A percentile compares a stretch with the other conserved stretches of the same genome.
Conservation (phyloP, 2,113 vertebrate species). For the Anseranas semipalmata region DNA sequence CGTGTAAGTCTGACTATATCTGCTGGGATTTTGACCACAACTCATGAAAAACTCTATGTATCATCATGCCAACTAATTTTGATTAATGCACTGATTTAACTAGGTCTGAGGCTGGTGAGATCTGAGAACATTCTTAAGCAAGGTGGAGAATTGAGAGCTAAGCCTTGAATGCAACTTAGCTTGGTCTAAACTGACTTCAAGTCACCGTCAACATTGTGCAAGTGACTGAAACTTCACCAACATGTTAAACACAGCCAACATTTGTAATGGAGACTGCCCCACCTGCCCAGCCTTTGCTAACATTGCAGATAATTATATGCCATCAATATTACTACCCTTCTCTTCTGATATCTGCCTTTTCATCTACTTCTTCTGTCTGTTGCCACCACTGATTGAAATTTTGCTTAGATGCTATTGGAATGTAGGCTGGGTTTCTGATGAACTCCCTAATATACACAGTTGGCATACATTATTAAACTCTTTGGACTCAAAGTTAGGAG, state of each 20-base stretch:
- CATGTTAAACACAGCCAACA: constrained; percentile 31
- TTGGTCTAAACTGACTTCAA: constrained; percentile 7
- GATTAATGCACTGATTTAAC: not conserved
- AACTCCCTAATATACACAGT: not conserved
- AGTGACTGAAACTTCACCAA: constrained; percentile 30
- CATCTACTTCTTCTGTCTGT: constrained; percentile 36
- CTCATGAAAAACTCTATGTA: not conserved
- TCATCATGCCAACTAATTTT: not conserved
- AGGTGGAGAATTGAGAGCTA: constrained; percentile 20
- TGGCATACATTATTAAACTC: not conserved
- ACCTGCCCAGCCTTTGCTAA: constrained; percentile 50
- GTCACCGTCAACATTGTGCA: not conserved
- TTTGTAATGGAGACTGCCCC: constrained; percentile 56
- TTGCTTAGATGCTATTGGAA: constrained; percentile 11
- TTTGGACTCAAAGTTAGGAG: not conserved
- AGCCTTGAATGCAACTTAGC: not conserved
- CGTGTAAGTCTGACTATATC: not conserved
- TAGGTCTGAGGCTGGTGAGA: not conserved
- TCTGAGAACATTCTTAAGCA: constrained; percentile 44
- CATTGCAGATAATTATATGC: constrained; percentile 50
- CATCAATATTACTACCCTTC: constrained; percentile 37
- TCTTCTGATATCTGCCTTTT: constrained; percentile 9
- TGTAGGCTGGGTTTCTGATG: constrained; percentile 3
- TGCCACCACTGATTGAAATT: constrained; percentile 19
- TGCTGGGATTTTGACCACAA: not conserved